These are phyloP conservation scores for Tineola bisselliella DNA, from an alignment of 2,888 invertebrate species.

Conservation along the genomic window DNA sequence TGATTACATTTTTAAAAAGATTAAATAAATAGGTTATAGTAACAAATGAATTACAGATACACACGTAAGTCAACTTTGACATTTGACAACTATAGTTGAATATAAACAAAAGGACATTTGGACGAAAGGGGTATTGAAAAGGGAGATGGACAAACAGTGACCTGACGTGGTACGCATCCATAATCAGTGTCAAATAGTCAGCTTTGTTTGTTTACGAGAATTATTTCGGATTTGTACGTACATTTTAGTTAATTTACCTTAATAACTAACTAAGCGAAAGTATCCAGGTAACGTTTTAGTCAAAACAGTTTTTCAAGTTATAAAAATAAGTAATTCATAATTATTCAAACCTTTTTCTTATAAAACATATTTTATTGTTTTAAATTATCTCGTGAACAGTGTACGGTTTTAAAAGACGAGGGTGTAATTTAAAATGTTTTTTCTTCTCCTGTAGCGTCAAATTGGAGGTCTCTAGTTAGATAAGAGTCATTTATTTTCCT, in stretches of 20 bases:
- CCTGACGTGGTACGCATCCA: background rate
- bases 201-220: background rate
- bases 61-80: too few relatives aligned
- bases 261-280: too few relatives aligned
- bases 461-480: conserved; percentile 45
- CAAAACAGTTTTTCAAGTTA: too few relatives aligned
- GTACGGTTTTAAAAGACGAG: background rate
- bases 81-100: background rate
- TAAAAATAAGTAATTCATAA: too few relatives aligned
- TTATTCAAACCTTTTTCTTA: too few relatives aligned
- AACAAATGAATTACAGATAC: too few relatives aligned
- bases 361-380: background rate
- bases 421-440: conserved; percentile 16
- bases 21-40: too few relatives aligned
- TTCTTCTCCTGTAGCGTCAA: conserved; percentile 38
- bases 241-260: background rate
- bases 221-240: background rate
- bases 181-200: background rate
- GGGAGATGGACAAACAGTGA: background rate
- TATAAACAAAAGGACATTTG: background rate
- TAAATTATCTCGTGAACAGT: background rate
- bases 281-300: too few relatives aligned
- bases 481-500: conserved; percentile 35
- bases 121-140: background rate
- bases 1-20: too few relatives aligned